These are phyloP conservation scores for Halocaridina rubra DNA, from an alignment of 2,888 invertebrate species.

Conservation along the genomic window DNA sequence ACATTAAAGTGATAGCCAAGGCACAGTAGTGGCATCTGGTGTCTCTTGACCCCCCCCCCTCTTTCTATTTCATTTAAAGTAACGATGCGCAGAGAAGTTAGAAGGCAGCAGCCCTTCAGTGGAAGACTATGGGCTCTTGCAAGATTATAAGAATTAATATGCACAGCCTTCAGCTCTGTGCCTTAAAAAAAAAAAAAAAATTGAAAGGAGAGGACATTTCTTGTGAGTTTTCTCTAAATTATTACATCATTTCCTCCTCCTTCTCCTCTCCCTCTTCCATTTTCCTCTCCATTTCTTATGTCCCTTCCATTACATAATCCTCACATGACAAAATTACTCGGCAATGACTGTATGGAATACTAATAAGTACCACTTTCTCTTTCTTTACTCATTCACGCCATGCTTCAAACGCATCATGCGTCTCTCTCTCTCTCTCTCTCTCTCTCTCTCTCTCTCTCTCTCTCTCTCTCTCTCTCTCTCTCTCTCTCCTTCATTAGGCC, in stretches of 20 bases:
- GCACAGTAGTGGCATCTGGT: neutral
- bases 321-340: too few species aligned
- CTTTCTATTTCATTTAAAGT: neutral
- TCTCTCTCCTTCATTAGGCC: neutral
- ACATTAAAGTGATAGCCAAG: too few species aligned
- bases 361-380: neutral
- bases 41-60: neutral
- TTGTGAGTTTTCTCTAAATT: too few species aligned
- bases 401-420: neutral
- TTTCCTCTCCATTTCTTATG: neutral
- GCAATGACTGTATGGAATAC: neutral
- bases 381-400: neutral
- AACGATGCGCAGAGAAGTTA: neutral
- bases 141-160: too few species aligned
- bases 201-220: too few species aligned
- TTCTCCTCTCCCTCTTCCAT: neutral
- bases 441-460: neutral
- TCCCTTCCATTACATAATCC: too few species aligned
- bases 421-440: neutral
- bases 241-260: too few species aligned
- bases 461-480: neutral
- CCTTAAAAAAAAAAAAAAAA: too few species aligned
- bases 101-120: neutral
- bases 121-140: too few species aligned
- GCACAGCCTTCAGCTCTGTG: too few species aligned